Evolutionary conservation across 64 coral and sea anemone species (phyloP).

Genomic region (Porites australiensis): DNA sequence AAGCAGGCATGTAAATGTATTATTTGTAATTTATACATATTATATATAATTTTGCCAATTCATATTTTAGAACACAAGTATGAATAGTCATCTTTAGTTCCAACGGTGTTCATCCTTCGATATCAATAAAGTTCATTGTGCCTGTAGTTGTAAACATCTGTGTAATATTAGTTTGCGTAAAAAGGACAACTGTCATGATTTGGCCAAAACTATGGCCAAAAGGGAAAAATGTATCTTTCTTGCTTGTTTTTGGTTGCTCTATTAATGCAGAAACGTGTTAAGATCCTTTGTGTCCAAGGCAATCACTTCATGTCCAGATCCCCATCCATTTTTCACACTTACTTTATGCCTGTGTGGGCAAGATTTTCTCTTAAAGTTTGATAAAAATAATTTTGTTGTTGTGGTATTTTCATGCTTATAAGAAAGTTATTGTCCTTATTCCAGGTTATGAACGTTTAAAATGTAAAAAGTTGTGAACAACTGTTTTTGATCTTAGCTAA

Average conservation of each 20-base stretch:
- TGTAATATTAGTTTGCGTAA: neutral
- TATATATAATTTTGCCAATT: slow-evolving; percentile 77
- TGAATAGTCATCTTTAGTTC: neutral
- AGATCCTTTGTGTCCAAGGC: neutral
- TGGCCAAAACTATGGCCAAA: neutral
- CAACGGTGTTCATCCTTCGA: neutral
- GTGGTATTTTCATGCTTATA: neutral
- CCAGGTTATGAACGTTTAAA: slow-evolving; percentile 44
- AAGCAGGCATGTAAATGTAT: slow-evolving; percentile 96
- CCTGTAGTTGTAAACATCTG: slow-evolving; percentile 27
- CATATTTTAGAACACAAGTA: slow-evolving; percentile 60
- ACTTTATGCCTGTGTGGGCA: neutral
- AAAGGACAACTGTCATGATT: slow-evolving; percentile 26
- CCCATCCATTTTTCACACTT: neutral
- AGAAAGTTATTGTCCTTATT: slow-evolving; percentile 43
- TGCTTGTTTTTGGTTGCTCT: no score
- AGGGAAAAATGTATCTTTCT: no score
- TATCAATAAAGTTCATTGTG: neutral
- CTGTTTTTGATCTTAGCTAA: neutral
- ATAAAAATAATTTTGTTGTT: neutral
- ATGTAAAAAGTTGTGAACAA: neutral
- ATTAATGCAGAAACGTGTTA: neutral
- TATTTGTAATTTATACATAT: slow-evolving; percentile 94
- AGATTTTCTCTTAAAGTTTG: neutral
- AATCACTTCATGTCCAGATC: neutral